Percentiles rank a stretch among this genome's conserved stretches.
phyloP scores from a whole-genome alignment of 1,140 invertebrate genomes.

The Cyphomyrmex costatus region DNA sequence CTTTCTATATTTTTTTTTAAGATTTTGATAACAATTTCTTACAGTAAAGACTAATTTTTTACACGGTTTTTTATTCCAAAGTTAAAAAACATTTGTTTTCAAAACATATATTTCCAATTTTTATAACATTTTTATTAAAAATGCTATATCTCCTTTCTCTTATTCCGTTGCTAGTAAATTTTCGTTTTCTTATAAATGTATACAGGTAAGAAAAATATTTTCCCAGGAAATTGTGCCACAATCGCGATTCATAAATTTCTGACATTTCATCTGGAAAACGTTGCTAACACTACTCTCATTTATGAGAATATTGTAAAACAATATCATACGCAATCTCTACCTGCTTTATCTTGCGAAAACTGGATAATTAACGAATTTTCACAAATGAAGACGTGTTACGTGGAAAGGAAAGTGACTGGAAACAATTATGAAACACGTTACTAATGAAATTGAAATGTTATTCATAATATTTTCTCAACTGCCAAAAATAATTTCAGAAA shows the following conservation, averaged over 20 bases:
- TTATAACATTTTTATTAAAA: background rate
- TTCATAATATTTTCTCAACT: background rate
- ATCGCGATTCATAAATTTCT: constrained; percentile 44
- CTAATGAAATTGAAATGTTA: constrained; percentile 17
- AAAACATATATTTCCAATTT: too few species aligned
- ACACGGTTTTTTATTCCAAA: too few species aligned
- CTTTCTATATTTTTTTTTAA: too few species aligned
- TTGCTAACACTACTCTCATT: background rate
- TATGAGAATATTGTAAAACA: constrained; percentile 38
- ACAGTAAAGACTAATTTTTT: too few species aligned
- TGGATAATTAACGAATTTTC: constrained; percentile 38
- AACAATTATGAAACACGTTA: constrained; percentile 5
- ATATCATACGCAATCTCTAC: background rate
- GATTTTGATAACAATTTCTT: too few species aligned
- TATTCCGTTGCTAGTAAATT: background rate
- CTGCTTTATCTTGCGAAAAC: constrained; percentile 52
- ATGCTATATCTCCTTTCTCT: background rate
- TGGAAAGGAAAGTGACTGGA: background rate
- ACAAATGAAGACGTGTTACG: background rate
- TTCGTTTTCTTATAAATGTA: constrained; percentile 20
- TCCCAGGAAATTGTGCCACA: constrained; percentile 1
- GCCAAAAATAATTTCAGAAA: background rate
- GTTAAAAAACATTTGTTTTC: too few species aligned
- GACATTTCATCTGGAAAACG: constrained; percentile 35
- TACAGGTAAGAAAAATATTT: background rate